Percentiles rank a stretch among this genome's conserved stretches.
phyloP scores from a whole-genome alignment of 2,888 invertebrate genomes.

The Ischnura elegans region DNA sequence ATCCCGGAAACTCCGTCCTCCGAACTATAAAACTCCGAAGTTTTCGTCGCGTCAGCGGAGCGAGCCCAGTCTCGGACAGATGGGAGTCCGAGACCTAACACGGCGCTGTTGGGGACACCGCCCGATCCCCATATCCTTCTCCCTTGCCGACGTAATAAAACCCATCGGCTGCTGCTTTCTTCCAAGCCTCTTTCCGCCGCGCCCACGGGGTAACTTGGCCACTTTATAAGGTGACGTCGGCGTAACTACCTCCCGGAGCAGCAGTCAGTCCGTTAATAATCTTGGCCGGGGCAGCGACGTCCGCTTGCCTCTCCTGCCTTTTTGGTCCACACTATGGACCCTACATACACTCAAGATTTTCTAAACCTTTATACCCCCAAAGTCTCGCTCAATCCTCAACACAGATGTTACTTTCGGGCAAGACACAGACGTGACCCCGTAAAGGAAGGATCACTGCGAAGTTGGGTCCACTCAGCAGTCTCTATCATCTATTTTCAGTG shows the following conservation, averaged over 20 bases:
- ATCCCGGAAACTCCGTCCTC: not conserved
- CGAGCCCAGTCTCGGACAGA: not conserved
- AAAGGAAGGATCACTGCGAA: no score
- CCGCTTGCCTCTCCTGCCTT: not conserved
- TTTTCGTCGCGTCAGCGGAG: slow-evolving; percentile 13
- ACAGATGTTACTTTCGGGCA: no score
- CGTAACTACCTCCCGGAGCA: slow-evolving; percentile 10
- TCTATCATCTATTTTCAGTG: no score
- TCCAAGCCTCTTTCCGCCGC: not conserved
- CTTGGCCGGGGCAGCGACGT: not conserved
- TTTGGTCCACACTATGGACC: not conserved
- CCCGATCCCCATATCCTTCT: not conserved
- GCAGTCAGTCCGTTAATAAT: slow-evolving; percentile 30
- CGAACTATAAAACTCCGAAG: not conserved
- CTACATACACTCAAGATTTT: not conserved
- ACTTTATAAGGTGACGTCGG: not conserved
- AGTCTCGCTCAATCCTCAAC: no score
- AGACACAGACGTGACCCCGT: no score
- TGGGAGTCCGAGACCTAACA: not conserved
- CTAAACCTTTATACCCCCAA: not conserved
- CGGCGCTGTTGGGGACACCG: not conserved
- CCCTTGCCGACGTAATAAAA: not conserved
- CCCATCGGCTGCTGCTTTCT: not conserved
- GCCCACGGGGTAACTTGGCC: not conserved
- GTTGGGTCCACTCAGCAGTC: no score